Percentiles rank a stretch among this genome's conserved stretches.
phyloP scores from a whole-genome alignment of 2,797 vertebrate genomes.

The Sebastolobus alascanus region DNA sequence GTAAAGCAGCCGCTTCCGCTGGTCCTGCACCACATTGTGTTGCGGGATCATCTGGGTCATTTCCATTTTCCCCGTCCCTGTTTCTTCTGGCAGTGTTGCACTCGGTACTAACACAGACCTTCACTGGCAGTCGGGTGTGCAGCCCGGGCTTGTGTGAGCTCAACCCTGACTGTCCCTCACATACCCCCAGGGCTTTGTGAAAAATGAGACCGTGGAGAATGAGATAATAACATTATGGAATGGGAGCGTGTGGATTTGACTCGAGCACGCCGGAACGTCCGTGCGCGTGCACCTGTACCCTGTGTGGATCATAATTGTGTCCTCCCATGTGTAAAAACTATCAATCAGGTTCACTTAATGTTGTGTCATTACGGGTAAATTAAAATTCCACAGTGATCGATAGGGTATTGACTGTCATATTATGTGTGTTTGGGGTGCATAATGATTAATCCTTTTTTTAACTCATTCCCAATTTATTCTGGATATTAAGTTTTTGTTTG shows the following conservation, averaged over 20 bases:
- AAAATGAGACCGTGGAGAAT: constrained; percentile 79
- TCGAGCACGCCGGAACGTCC: neutral
- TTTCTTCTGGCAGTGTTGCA: constrained; percentile 55
- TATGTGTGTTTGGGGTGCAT: constrained; percentile 46
- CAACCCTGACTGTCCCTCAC: constrained; percentile 79
- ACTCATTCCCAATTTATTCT: constrained; percentile 58
- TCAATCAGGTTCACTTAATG: constrained; percentile 79
- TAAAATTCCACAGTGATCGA: constrained; percentile 78
- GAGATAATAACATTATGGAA: constrained; percentile 78
- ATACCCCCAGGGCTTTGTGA: constrained; percentile 76
- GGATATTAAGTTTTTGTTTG: constrained; percentile 62
- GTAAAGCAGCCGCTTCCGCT: constrained; percentile 41
- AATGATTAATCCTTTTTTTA: constrained; percentile 68
- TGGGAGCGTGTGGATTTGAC: constrained; percentile 58
- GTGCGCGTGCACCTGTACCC: constrained; percentile 1
- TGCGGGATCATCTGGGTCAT: constrained; percentile 47
- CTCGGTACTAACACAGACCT: constrained; percentile 68
- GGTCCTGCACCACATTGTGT: constrained; percentile 40
- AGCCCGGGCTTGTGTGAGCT: constrained; percentile 74
- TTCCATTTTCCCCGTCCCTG: constrained; percentile 20
- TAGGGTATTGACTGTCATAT: constrained; percentile 78
- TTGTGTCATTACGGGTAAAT: constrained; percentile 79
- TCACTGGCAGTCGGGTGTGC: constrained; percentile 64
- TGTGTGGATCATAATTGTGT: constrained; percentile 70
- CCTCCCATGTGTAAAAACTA: constrained; percentile 81